Conservation (phyloP, 2,113 vertebrate genomes). For the Bettongia penicillata region DNA sequence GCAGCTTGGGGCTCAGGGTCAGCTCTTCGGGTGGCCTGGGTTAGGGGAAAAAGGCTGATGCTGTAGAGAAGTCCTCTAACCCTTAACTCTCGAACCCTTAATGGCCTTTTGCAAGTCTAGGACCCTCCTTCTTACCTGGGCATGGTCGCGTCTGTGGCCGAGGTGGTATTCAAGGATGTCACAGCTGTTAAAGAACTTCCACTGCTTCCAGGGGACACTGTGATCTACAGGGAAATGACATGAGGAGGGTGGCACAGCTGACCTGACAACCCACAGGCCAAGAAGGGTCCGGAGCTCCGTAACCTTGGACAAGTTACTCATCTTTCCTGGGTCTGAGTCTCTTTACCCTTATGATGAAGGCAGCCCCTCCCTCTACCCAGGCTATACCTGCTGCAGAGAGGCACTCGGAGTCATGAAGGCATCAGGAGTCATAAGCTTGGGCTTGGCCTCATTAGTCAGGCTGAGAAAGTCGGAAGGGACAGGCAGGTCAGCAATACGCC, state of each 20-base stretch:
- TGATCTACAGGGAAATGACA: slow-evolving; percentile 82
- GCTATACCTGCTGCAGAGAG: slow-evolving; percentile 89
- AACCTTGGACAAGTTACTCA: neutral
- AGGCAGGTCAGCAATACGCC: slow-evolving; percentile 91
- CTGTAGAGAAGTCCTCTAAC: neutral
- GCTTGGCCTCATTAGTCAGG: slow-evolving; percentile 87
- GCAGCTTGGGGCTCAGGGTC: slow-evolving; percentile 91
- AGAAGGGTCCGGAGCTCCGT: neutral
- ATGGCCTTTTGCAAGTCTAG: neutral
- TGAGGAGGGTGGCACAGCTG: neutral
- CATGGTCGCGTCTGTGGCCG: slow-evolving; percentile 85
- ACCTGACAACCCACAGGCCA: neutral
- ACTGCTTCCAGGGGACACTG: slow-evolving; percentile 90
- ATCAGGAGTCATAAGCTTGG: slow-evolving; percentile 98
- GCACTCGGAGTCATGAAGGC: slow-evolving; percentile 97
- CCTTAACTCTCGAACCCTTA: neutral
- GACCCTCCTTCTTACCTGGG: slow-evolving; percentile 86
- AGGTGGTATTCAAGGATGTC: slow-evolving; percentile 91
- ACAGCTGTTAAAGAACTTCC: slow-evolving; percentile 94
- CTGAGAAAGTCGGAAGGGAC: slow-evolving; percentile 93
- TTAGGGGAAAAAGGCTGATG: slow-evolving; percentile 11
- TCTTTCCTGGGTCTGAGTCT: neutral
- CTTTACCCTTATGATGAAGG: neutral
- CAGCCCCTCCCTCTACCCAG: no score
- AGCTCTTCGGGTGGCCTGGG: slow-evolving; percentile 91